Base-by-base conservation (phyloP, 2,888 invertebrate genomes). In the Alloplasta piceator region DNA sequence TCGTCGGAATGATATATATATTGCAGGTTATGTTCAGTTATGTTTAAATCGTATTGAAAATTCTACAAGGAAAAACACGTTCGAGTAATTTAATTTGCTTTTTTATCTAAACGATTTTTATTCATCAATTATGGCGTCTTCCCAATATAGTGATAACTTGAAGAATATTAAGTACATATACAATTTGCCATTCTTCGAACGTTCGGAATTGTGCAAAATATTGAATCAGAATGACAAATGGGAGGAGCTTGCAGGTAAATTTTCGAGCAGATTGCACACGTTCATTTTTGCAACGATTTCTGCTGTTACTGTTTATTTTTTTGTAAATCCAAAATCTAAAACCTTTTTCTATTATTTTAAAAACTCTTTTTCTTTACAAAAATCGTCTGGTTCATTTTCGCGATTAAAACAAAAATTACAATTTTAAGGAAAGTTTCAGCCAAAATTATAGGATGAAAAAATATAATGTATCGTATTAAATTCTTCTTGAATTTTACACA, bases 211-310 rank as follows among this genome's bases (percentile, higher is more conserved):
- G 52, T 97, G 97, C 89, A 93, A 94, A 26, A 26, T 26, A 26
- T 26, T 26, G 26, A 26, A 26, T 26, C 26, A 95, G 83, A 95
- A 96, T 88, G 94, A 96, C 85, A 94, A 95, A 86, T 98, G 98
- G 98, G 95, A 95, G 89, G 95, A 96, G 87, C 92, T 98, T 80
- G 98, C 95, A 41, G 94, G 94, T 77, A 92, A 93, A 78, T 91
- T 16, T 48, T 63, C 6, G 4, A 16, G 14, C n/a, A 41, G 9
- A 16, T 4, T 39, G 7, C 6, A 12, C 6, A 46, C 41, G 0
- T 64, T 64, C n/a, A n/a, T n/a, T n/a, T n/a, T n/a, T n/a, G n/a
- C n/a, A n/a, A n/a, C n/a, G n/a, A 14, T 56, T 68, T 52, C 10
- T 41, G 64, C 12, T 55, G 77, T 56, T 56, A 58, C 55, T 60